A percentile compares a stretch with the other conserved stretches of the same genome.
Conservation (phyloP, 2,113 vertebrate species). For the Catagonus wagneri region DNA sequence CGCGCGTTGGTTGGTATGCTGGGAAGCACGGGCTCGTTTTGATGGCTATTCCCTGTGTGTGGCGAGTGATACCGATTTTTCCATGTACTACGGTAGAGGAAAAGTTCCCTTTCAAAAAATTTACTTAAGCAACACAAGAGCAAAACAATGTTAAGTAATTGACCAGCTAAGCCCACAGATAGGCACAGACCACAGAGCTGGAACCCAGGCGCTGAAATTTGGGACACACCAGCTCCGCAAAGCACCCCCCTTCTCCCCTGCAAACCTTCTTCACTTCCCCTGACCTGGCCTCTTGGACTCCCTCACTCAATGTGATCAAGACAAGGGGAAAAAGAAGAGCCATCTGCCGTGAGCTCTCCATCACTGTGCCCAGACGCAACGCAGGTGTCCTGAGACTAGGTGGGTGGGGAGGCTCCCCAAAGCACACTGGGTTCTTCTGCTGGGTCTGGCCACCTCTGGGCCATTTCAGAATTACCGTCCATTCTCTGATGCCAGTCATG, state of each 20-base stretch:
- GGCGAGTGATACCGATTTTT: neutral
- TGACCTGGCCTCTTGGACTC: neutral
- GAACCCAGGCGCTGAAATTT: neutral
- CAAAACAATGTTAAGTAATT: neutral
- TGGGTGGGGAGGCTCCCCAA: neutral
- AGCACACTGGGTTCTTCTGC: neutral
- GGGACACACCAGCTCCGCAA: neutral
- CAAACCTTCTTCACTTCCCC: neutral
- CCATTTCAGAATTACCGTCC: constrained; percentile 71
- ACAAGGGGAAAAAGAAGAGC: neutral
- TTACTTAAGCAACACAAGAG: neutral
- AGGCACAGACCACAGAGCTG: too few relatives aligned
- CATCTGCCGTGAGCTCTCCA: neutral
- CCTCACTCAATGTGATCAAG: constrained; percentile 2
- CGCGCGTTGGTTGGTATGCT: accelerated
- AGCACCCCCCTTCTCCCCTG: neutral
- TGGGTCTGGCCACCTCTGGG: neutral
- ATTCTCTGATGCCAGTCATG: constrained; percentile 32
- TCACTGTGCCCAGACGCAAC: neutral
- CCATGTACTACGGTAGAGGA: neutral
- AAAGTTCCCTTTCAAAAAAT: neutral
- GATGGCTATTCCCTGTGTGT: neutral
- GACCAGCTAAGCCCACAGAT: neutral
- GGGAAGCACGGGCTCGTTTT: neutral
- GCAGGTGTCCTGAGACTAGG: neutral